Percentiles rank a stretch among this genome's conserved stretches.
These are phyloP conservation scores for Eristalis pertinax DNA, from an alignment of 2,888 invertebrate genomes.

Conservation along the genomic window DNA sequence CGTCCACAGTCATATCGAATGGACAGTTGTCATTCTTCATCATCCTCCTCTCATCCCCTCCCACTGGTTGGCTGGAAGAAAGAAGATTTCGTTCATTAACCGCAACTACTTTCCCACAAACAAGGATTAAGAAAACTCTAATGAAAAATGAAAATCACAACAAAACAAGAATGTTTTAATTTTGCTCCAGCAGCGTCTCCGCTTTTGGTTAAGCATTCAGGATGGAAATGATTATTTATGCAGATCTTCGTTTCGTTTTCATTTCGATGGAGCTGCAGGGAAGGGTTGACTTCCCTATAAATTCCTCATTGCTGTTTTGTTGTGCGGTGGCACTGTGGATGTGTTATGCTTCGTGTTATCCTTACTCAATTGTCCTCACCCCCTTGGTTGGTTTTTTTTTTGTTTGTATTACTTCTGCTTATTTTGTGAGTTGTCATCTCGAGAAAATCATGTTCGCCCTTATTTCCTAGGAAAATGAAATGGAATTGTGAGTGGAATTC, in stretches of 20 bases:
- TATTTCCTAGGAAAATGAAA: conserved; percentile 2
- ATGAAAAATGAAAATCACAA: conserved; percentile 9
- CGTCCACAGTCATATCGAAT: background rate
- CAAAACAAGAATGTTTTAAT: background rate
- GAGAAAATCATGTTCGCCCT: conserved; percentile 28
- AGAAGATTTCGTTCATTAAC: background rate
- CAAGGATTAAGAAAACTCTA: background rate
- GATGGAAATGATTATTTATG: conserved; percentile 59
- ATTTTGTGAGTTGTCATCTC: background rate
- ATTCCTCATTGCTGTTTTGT: conserved; percentile 28
- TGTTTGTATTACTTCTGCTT: background rate
- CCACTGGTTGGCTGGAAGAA: background rate
- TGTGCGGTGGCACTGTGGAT: background rate
- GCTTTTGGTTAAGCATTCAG: conserved; percentile 24
- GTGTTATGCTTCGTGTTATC: conserved; percentile 15
- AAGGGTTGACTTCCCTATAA: conserved; percentile 51
- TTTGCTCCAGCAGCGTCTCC: background rate
- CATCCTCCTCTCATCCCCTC: background rate
- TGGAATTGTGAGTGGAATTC: conserved; percentile 25
- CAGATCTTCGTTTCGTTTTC: conserved; percentile 41
- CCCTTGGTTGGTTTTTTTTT: background rate
- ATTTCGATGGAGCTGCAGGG: background rate
- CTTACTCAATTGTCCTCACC: conserved; percentile 2
- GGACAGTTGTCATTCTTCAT: background rate
- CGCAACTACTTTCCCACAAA: background rate